Conservation (phyloP, 2,113 vertebrate genomes). For the Python bivittatus region DNA sequence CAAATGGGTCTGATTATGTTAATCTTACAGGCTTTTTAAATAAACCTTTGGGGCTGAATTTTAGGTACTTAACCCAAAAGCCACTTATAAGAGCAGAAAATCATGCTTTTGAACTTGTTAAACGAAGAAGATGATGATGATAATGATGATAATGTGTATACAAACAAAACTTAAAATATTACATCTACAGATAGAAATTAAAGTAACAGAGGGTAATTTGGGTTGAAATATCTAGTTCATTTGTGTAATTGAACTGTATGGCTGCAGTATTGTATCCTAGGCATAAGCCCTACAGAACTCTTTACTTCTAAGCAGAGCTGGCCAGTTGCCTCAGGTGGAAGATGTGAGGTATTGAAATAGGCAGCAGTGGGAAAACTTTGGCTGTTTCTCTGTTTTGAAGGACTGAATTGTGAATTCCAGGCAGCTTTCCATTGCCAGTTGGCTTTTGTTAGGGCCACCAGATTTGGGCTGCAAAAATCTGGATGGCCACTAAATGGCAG, state of each 20-base stretch:
- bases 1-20: neutral
- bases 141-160: neutral
- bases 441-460: neutral
- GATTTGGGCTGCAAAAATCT: neutral
- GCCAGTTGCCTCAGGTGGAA: neutral
- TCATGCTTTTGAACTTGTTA: neutral
- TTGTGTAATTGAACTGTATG: constrained; percentile 57
- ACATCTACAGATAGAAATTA: neutral
- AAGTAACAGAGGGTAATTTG: constrained; percentile 18
- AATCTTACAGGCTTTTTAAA: neutral
- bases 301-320: neutral
- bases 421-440: neutral
- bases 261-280: neutral
- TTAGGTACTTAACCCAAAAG: neutral
- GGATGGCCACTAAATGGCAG: neutral
- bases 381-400: neutral
- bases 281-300: neutral
- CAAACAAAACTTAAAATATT: neutral
- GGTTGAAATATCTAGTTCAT: constrained; percentile 56
- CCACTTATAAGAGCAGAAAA: neutral
- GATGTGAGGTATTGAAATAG: neutral
- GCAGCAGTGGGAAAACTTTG: neutral
- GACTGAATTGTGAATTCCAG: neutral
- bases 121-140: neutral
- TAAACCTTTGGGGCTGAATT: neutral